Evolutionary conservation across 2,888 invertebrate genomes (phyloP), one percentile per base, ranked within the genome.

Genomic region (Auanema sp.): DNA sequence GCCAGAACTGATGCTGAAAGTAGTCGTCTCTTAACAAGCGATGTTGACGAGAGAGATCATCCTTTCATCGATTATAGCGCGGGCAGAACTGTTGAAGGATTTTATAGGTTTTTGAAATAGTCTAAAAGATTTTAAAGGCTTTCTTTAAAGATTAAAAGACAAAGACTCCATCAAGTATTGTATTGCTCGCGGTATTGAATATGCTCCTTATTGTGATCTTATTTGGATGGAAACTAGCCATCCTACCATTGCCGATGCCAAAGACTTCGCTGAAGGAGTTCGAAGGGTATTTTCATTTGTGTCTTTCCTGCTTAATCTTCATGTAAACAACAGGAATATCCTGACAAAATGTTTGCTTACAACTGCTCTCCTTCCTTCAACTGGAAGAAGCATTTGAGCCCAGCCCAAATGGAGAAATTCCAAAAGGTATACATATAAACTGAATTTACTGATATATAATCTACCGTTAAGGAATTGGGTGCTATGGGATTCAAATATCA

Each of bases 401-500:
- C 80, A 41, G 24, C 55, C 11, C 80, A 81, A 57, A 85, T 85
- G 76, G 82, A 79, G 63, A 78, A 81, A 66, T 85, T 84, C 78
- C 83, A 76, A 60, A 76, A 76, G 61, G 65, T 62, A 16, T 54
- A 49, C 56, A 4, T 51, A 21, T 18, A 51, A 12, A 11, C 18
- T 51, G 14, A 11, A 14, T 11, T 51, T 14, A n/a, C 18, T 51
- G 14, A n/a, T n/a, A n/a, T 11, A 51, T n/a, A 18, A 18, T 11
- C 51, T 51, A 11, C 51, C 11, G 25, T 51, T 47, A 10, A 47
- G 51, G 83, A 84, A 69, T 73, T 85, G 51, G 84, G 81, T 14
- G 79, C 78, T 12, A 83, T 84, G 84, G 85, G 84, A 52, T 85
- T 84, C 82, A 84, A 84, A 65, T 85, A 82, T 69, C 84, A 85